These are phyloP conservation scores for Danio albolineatus DNA, from an alignment of 2,797 vertebrate species.

Conservation along the genomic window DNA sequence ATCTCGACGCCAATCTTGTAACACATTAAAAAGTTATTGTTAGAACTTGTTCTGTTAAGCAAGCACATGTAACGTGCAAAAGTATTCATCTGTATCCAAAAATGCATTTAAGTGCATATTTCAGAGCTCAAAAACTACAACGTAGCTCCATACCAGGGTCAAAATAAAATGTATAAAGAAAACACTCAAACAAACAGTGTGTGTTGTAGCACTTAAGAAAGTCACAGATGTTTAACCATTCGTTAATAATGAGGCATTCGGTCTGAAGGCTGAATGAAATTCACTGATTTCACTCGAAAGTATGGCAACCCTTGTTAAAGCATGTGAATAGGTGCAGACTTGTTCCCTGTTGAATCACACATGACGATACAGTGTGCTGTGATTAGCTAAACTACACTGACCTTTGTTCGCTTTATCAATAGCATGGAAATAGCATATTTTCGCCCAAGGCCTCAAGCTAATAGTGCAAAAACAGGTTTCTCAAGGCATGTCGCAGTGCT, in stretches of 20 bases:
- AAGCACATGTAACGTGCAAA: background rate
- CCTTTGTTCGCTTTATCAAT: conserved; percentile 28
- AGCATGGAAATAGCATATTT: conserved; percentile 39
- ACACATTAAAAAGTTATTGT: background rate
- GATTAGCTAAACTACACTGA: conserved; percentile 27
- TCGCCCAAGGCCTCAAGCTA: conserved; percentile 37
- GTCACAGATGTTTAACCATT: background rate
- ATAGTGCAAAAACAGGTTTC: conserved; percentile 51
- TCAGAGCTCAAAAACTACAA: conserved; percentile 5
- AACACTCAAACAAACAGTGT: background rate
- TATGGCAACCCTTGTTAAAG: conserved; percentile 25
- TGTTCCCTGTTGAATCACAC: conserved; percentile 11
- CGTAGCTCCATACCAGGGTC: background rate
- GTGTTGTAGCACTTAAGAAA: conserved; percentile 18
- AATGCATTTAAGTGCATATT: background rate
- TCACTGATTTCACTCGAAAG: conserved; percentile 23
- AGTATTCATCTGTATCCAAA: background rate
- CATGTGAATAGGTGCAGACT: conserved; percentile 8
- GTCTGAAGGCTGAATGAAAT: conserved; percentile 38
- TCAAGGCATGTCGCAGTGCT: conserved; percentile 53
- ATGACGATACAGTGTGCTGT: background rate
- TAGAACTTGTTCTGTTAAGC: conserved; percentile 7
- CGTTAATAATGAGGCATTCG: conserved; percentile 21
- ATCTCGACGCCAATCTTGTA: conserved; percentile 17
- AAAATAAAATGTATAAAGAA: too few species aligned